A percentile compares a stretch with the other conserved stretches of the same genome.
Evolutionary conservation across 2,888 invertebrate species (phyloP).

Genomic region (Tortrix viridana): DNA sequence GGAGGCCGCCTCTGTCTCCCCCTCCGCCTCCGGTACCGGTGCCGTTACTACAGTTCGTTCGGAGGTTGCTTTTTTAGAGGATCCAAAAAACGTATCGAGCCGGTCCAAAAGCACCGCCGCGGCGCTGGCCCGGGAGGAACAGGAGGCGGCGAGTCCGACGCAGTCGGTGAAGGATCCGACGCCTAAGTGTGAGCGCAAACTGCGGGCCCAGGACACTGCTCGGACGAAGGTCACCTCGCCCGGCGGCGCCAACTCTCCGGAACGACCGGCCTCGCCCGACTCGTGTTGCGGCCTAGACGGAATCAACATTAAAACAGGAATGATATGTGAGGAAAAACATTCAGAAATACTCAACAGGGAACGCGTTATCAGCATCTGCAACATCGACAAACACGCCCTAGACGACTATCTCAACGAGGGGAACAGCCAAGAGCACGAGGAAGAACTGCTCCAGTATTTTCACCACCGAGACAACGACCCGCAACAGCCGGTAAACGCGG

Average conservation of each 20-base stretch:
- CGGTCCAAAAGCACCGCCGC: conserved; percentile 84
- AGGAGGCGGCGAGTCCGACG: conserved; percentile 81
- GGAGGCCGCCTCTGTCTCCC: conserved; percentile 46
- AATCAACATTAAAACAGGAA: conserved; percentile 71
- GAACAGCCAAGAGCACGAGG: conserved; percentile 91
- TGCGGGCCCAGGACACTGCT: conserved; percentile 51
- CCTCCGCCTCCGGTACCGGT: conserved; percentile 49
- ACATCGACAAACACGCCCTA: conserved; percentile 91
- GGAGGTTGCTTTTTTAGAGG: conserved; percentile 80
- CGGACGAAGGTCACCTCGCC: conserved; percentile 69
- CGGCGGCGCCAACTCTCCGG: conserved; percentile 62
- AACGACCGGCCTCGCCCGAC: conserved; percentile 68
- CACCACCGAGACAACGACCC: conserved; percentile 79
- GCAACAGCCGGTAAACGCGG: conserved; percentile 47
- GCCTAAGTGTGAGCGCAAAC: conserved; percentile 68
- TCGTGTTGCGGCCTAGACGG: conserved; percentile 80
- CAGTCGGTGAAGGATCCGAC: conserved; percentile 79
- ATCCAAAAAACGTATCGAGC: conserved; percentile 84
- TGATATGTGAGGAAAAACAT: conserved; percentile 79
- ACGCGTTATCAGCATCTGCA: conserved; percentile 89
- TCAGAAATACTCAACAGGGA: conserved; percentile 86
- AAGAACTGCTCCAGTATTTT: conserved; percentile 93
- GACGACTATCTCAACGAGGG: conserved; percentile 92
- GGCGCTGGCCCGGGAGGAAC: conserved; percentile 84
- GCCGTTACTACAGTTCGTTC: conserved; percentile 57